phyloP scores from a whole-genome alignment of 2,797 vertebrate species.

The Rhynchonycteris naso region DNA sequence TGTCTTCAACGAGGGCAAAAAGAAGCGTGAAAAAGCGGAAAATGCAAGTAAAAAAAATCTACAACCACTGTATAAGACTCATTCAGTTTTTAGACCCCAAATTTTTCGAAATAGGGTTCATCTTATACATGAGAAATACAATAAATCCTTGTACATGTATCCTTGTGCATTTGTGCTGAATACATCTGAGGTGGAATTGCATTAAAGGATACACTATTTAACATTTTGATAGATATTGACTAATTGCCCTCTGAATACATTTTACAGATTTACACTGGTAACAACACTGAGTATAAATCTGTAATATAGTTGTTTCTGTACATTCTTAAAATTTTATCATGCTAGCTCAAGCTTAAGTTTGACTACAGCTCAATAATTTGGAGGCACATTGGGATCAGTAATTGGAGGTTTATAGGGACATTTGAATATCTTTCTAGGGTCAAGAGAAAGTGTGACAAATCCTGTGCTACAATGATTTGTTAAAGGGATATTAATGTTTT shows the following conservation, averaged over 20 bases:
- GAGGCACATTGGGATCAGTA: slow-evolving; percentile 45
- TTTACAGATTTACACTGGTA: neutral
- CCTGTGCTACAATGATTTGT: neutral
- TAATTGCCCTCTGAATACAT: neutral
- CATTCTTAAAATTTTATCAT: slow-evolving; percentile 41
- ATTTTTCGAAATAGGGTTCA: too few relatives aligned
- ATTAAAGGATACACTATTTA: neutral
- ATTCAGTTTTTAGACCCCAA: too few relatives aligned
- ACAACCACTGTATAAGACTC: too few relatives aligned
- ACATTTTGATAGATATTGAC: slow-evolving; percentile 30
- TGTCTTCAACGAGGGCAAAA: too few relatives aligned
- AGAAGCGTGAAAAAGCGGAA: too few relatives aligned
- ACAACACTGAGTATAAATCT: too few relatives aligned
- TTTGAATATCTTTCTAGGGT: slow-evolving; percentile 30
- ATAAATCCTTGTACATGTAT: neutral
- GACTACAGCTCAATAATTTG: slow-evolving; percentile 48
- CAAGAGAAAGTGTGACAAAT: slow-evolving; percentile 34
- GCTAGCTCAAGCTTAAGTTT: slow-evolving; percentile 5
- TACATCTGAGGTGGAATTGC: slow-evolving; percentile 21
- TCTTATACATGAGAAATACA: too few relatives aligned
- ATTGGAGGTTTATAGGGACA: slow-evolving; percentile 51
- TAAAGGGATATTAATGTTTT: neutral
- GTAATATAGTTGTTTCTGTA: slow-evolving; percentile 3
- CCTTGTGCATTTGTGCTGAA: neutral
- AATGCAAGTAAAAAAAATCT: too few relatives aligned